These are phyloP conservation scores for Calephelis perditalis DNA, from an alignment of 2,888 invertebrate species.

Conservation along the genomic window DNA sequence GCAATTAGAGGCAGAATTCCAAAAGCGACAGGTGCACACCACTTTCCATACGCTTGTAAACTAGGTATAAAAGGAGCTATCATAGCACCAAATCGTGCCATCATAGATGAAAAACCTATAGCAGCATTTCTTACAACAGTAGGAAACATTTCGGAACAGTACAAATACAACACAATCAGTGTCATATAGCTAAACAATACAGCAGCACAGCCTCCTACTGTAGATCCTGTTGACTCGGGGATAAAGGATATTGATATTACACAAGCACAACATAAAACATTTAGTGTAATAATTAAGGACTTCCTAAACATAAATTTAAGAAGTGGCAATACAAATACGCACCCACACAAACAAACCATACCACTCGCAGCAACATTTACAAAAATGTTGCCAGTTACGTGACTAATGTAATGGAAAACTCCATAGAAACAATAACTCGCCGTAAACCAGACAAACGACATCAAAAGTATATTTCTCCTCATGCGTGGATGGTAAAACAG, in stretches of 20 bases:
- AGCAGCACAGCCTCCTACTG: constrained; percentile 82
- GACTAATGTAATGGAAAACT: constrained; percentile 86
- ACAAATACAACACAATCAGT: constrained; percentile 85
- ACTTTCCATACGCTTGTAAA: constrained; percentile 70
- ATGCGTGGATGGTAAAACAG: constrained; percentile 82
- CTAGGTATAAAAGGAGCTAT: constrained; percentile 87
- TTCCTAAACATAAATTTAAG: constrained; percentile 82
- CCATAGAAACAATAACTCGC: constrained; percentile 87
- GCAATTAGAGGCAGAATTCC: constrained; percentile 82
- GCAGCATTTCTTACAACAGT: constrained; percentile 92
- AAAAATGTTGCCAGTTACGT: constrained; percentile 87
- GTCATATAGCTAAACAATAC: constrained; percentile 87
- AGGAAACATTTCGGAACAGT: constrained; percentile 87
- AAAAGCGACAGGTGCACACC: constrained; percentile 85
- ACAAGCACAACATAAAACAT: constrained; percentile 76
- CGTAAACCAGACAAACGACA: constrained; percentile 87
- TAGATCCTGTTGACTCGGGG: constrained; percentile 58
- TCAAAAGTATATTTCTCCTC: constrained; percentile 81
- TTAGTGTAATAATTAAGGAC: constrained; percentile 77
- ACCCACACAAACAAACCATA: constrained; percentile 74
- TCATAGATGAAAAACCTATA: constrained; percentile 89
- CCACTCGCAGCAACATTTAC: constrained; percentile 87
- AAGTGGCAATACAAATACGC: constrained; percentile 78
- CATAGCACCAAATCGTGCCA: constrained; percentile 90
- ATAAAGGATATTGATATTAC: constrained; percentile 80